A percentile compares a stretch with the other conserved stretches of the same genome.
Evolutionary conservation across 1,140 invertebrate species (phyloP).

Genomic region (Hydropsyche tenuis): DNA sequence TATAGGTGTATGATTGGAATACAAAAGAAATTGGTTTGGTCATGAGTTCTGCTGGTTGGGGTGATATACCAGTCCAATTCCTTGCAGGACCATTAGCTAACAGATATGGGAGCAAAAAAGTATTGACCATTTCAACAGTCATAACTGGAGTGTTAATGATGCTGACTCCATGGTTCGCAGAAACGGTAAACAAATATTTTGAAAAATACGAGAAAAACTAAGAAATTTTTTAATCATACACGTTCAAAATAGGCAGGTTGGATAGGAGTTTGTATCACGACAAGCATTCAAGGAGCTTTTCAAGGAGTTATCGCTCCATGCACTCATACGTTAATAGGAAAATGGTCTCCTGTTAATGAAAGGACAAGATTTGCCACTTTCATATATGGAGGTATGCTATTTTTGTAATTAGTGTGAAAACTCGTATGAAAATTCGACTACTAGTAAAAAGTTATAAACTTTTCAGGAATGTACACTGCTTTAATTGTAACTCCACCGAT

Average conservation of each 20-base stretch:
- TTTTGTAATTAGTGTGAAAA: not conserved
- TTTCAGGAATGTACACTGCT: slow-evolving; percentile 18
- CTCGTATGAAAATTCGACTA: too few species aligned
- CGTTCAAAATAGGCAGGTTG: slow-evolving; percentile 14
- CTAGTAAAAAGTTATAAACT: too few species aligned
- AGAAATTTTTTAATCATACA: too few species aligned
- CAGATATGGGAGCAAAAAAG: slow-evolving; percentile 66
- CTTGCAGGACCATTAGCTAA: slow-evolving; percentile 72
- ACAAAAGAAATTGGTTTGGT: slow-evolving; percentile 65
- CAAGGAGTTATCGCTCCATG: slow-evolving; percentile 17
- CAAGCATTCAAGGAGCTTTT: slow-evolving; percentile 28
- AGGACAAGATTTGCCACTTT: slow-evolving; percentile 27
- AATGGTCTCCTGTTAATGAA: slow-evolving; percentile 26
- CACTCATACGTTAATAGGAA: slow-evolving; percentile 17
- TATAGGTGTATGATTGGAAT: slow-evolving; percentile 63
- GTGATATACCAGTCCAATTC: slow-evolving; percentile 70
- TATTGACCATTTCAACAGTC: slow-evolving; percentile 57
- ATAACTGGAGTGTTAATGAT: slow-evolving; percentile 19
- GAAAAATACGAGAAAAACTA: too few species aligned
- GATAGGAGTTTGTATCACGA: slow-evolving; percentile 23
- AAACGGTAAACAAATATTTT: slow-evolving; percentile 10
- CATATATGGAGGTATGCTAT: slow-evolving; percentile 23
- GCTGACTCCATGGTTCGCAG: slow-evolving; percentile 9
- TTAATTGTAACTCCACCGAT: slow-evolving; percentile 21
- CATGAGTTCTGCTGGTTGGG: slow-evolving; percentile 67